Evolutionary conservation across 2,888 invertebrate species (phyloP).

Genomic region (Campoplex capitator): DNA sequence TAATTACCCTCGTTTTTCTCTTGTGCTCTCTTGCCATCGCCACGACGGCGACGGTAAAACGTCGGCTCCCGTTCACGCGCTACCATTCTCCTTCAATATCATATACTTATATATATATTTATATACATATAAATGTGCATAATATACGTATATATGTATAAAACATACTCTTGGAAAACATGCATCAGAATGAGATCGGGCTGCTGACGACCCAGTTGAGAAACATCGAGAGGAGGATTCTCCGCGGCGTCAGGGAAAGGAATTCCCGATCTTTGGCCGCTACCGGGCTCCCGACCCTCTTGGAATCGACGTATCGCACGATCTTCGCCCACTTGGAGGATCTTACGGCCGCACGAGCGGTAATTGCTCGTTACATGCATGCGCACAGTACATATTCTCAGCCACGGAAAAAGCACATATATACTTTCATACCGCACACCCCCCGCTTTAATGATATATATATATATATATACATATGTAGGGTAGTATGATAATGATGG

Average conservation of each 20-base stretch:
- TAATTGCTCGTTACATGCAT: constrained; percentile 73
- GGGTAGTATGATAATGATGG: constrained; percentile 44
- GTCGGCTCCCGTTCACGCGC: constrained; percentile 64
- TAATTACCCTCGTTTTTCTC: constrained; percentile 73
- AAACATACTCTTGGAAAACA: constrained; percentile 42
- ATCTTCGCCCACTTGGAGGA: constrained; percentile 77
- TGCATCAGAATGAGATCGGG: constrained; percentile 78
- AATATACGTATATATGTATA: constrained; percentile 16
- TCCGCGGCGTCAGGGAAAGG: constrained; percentile 92
- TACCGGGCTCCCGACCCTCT: constrained; percentile 83
- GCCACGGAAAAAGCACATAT: constrained; percentile 40
- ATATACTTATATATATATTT: not conserved
- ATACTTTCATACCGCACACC: constrained; percentile 26
- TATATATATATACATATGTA: constrained; percentile 5
- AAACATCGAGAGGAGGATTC: constrained; percentile 90
- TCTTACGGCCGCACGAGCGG: constrained; percentile 76
- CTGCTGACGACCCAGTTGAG: constrained; percentile 90
- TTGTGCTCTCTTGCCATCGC: constrained; percentile 60
- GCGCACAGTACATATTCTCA: constrained; percentile 57
- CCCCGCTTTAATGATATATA: constrained; percentile 10
- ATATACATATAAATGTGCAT: constrained; percentile 12
- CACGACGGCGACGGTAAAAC: constrained; percentile 67
- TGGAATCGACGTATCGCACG: constrained; percentile 77
- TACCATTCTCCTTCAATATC: constrained; percentile 33
- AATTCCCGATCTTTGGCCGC: constrained; percentile 90